Conservation (phyloP, 1,140 invertebrate species). For the Drosophila pandora region DNA sequence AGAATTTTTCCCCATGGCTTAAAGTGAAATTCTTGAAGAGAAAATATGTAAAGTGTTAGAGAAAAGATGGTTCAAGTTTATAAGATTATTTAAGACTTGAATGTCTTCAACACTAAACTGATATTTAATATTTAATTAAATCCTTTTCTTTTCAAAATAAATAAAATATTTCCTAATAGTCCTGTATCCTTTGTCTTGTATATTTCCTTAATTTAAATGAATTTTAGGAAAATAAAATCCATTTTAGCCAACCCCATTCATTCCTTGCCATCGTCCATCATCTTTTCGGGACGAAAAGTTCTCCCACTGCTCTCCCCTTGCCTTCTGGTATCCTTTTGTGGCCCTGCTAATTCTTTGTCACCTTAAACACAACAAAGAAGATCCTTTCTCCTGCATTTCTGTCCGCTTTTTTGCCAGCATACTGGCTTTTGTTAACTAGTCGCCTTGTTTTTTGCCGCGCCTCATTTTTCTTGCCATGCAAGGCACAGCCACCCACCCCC, state of each 20-base stretch:
- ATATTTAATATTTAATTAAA: too few species aligned
- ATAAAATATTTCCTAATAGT: too few species aligned
- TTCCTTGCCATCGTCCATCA: conserved; percentile 9
- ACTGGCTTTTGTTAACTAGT: conserved; percentile 40
- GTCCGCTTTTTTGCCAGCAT: conserved; percentile 21
- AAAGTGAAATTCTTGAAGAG: neutral
- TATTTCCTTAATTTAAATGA: neutral
- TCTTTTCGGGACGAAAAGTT: conserved; percentile 24
- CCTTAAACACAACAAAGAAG: conserved; percentile 52
- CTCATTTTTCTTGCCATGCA: conserved; percentile 8
- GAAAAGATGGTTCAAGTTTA: neutral
- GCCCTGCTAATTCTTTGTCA: conserved; percentile 74
- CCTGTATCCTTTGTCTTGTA: neutral
- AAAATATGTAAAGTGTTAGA: conserved; percentile 4
- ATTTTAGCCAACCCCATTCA: neutral
- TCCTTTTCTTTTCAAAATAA: too few species aligned
- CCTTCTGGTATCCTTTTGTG: conserved; percentile 25
- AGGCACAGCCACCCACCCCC: neutral
- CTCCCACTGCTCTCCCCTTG: neutral
- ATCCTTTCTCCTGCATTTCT: neutral
- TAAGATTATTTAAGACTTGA: neutral
- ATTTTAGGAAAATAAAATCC: neutral
- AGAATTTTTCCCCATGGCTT: conserved; percentile 5
- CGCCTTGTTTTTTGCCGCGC: conserved; percentile 37
- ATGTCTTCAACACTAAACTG: neutral